Conservation (phyloP, 2,888 invertebrate species). For the Pilophorus perplexus region DNA sequence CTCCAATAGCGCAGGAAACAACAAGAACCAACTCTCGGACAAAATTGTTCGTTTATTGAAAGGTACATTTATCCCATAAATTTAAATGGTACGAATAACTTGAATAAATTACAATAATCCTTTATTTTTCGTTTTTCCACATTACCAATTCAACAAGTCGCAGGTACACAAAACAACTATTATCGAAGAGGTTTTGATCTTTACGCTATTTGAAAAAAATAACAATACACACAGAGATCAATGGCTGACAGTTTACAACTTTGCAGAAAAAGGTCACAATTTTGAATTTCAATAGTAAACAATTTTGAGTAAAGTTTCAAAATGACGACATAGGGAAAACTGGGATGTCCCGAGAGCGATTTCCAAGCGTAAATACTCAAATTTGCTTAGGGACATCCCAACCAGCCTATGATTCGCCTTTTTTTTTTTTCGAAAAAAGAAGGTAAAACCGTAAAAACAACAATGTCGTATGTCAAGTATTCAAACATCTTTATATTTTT, state of each 20-base stretch:
- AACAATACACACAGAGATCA: background rate
- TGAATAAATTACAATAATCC: background rate
- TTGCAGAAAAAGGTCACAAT: too few species aligned
- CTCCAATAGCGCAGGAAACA: too few species aligned
- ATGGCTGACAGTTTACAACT: background rate
- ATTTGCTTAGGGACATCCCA: constrained; percentile 12
- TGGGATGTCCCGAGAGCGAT: background rate
- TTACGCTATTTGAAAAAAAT: too few species aligned
- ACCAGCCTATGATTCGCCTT: constrained; percentile 15
- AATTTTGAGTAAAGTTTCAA: too few species aligned
- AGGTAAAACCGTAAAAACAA: too few species aligned
- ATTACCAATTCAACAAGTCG: background rate
- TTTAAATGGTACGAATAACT: constrained; percentile 12
- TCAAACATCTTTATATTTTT: too few species aligned
- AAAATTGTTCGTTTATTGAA: too few species aligned
- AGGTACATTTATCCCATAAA: constrained; percentile 8
- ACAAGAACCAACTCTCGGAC: too few species aligned
- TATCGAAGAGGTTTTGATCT: too few species aligned
- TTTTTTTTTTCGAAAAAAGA: too few species aligned
- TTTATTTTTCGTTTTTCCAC: background rate
- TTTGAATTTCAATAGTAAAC: too few species aligned
- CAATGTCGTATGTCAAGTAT: too few species aligned
- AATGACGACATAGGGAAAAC: constrained; percentile 15
- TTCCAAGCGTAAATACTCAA: background rate
- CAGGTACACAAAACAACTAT: background rate